Base-by-base conservation (phyloP, 2,797 vertebrate species). In the Trachurus trachurus region DNA sequence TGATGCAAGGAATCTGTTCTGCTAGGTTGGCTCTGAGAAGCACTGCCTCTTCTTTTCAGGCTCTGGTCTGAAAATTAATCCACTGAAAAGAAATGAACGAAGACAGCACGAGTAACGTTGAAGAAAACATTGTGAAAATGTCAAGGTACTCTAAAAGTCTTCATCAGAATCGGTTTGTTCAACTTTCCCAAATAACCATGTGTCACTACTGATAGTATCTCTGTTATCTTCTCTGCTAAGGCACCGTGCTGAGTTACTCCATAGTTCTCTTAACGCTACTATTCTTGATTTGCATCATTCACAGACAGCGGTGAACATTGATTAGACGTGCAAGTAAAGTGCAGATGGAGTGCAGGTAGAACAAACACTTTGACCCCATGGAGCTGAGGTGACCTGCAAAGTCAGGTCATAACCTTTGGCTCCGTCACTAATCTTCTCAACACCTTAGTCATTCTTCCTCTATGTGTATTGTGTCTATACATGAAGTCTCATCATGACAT, bases 11-110 rank as follows among this genome's bases (percentile, higher is more conserved):
- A 72, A 72, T 80, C 37, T 13, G 40, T 76, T 82, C 83, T 50
- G 66, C 59, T 47, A 19, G 19, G 66, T 58, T 52, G 57, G 60
- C 69, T 68, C 57, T 66, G 44, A 78, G 66, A 69, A 77, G 40
- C 57, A 21, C 10, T 19, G 47, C 62, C 52, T 81, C 72, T 67
- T 76, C 72, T 60, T 45, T 52, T 80, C 53, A 80, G 70, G 45
- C 64, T 66, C 69, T 40, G 57, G 57, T 82, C 80, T 81, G 72
- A 66, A 63, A 59, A 81, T 89, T 83, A 92, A 69, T 93, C 88
- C 66, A 66, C 90, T 92, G 84, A 62, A 81, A 90, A 70, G 2
- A 79, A 82, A 89, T 49, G 45, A 26, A 57, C 1, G 16, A 19
- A 78, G 50, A 82, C 21, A 47, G 17, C 19, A 40, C 4, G 44